Evolutionary conservation across 2,888 invertebrate genomes (phyloP), one percentile per base, ranked within the genome.

Genomic region (Xestia sexstrigata): DNA sequence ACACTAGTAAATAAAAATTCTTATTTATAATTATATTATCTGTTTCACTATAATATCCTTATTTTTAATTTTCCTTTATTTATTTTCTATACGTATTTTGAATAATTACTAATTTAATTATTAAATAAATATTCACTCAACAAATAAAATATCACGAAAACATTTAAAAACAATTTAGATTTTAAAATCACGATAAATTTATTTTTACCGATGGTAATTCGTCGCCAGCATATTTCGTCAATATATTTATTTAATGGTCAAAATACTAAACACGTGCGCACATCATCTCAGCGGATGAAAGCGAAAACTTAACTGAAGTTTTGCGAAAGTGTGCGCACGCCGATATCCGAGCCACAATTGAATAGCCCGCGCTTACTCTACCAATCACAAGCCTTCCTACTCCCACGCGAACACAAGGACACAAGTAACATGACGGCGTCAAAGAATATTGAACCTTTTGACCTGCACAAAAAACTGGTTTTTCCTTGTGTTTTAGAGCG

Each of bases 281-380:
- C 93, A 92, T 93, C 95, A 94, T 94, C 93, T 92, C 92, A 86
- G 83, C 90, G 89, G 92, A 94, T 91, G 95, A 96, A 95, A 96
- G 95, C 93, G 95, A 95, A 95, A 95, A 93, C 92, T 92, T 91
- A 91, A 91, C 90, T 90, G 89, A 90, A 92, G 92, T 91, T 93
- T 92, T 92, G 94, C 93, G 96, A 96, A 95, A 95, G 95, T 96
- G 96, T 94, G 95, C 93, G 83, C 92, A 93, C 93, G 93, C 90
- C 91, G 93, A 90, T 90, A 87, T 90, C 92, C 87, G 90, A 89
- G 86, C 89, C 85, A 90, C 94, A 93, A 95, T 96, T 95, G 96
- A 96, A 96, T 94, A 88, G 93, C 94, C 92, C 96, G 95, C 95
- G 94, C 89, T 88, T 73, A 76, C 85, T 88, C 77, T 63, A 79